phyloP scores from a whole-genome alignment of 1,140 invertebrate genomes.

The Frieseomelitta varia region DNA sequence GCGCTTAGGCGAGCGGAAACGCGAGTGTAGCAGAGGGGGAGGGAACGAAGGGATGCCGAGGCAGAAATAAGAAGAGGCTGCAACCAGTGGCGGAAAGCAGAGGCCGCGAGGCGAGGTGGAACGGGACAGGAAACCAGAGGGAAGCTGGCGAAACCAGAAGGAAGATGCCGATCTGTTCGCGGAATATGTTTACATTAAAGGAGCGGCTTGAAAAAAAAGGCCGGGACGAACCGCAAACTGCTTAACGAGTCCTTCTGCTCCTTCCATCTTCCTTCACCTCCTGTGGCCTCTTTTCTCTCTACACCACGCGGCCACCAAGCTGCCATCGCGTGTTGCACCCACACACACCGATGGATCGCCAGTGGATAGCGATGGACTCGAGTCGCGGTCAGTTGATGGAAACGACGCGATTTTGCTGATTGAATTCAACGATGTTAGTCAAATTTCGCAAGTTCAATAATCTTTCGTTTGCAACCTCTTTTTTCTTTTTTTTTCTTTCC shows the following conservation, averaged over 20 bases:
- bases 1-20: slow-evolving; percentile 6
- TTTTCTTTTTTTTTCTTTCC: too few species aligned
- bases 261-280: slow-evolving; percentile 48
- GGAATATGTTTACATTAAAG: slow-evolving; percentile 76
- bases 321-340: slow-evolving; percentile 46
- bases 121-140: slow-evolving; percentile 54
- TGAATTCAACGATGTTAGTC: too few species aligned
- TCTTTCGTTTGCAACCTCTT: too few species aligned
- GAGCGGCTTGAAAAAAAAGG: slow-evolving; percentile 63
- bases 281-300: slow-evolving; percentile 49
- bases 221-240: slow-evolving; percentile 70
- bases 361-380: slow-evolving; percentile 38
- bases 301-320: slow-evolving; percentile 44
- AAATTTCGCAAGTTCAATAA: too few species aligned
- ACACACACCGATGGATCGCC: slow-evolving; percentile 23
- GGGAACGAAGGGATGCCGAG: not conserved
- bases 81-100: slow-evolving; percentile 19
- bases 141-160: slow-evolving; percentile 43
- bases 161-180: slow-evolving; percentile 66
- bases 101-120: slow-evolving; percentile 21
- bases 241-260: slow-evolving; percentile 71
- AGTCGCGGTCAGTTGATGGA: not conserved
- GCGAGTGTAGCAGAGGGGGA: not conserved
- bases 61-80: slow-evolving; percentile 29
- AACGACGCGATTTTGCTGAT: too few species aligned